Evolutionary conservation across 2,888 invertebrate species (phyloP), one percentile per base, ranked within the genome.

Genomic region (Tetheella fluctuosa): DNA sequence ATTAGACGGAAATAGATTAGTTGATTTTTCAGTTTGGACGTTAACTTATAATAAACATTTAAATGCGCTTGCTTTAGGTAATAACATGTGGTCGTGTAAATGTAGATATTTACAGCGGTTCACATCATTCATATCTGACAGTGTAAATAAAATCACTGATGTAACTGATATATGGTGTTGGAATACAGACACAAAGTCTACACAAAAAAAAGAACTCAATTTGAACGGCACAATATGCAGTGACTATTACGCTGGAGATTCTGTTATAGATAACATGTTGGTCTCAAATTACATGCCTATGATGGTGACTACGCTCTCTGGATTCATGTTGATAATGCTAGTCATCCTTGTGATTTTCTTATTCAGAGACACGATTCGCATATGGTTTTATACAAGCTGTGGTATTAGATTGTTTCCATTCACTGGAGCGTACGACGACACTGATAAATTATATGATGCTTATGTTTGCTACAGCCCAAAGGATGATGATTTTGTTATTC

Each of bases 381-480:
- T 97, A 83, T 98, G 97, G 97, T 92, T 97, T 59, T 97, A 97
- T 85, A 96, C 97, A 69, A 96, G 96, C 75, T 98, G 97, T 87
- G 97, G 97, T 37, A 95, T 98, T 65, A 94, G 97, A 75, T 94
- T 98, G 80, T 97, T 97, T 86, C 94, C 96, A 72, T 95, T 96
- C 74, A 94, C 94, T 61, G 94, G 95, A 73, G 94, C 94, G 61
- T 95, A 94, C 87, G 97, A 97, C 84, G 97, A 97, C 85, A 94
- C 96, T 80, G 97, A 97, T 84, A 97, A 97, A 86, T 94, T 97
- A 64, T 98, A 97, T 93, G 98, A 99, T 90, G 98, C 97, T 70
- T 98, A 98, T 90, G 96, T 99, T 57, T 96, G 98, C 81, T 99
- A 98, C 93, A 97, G 97, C 80, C 97, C 97, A 63, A 97, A 97